Evolutionary conservation across 2,113 vertebrate genomes (phyloP).

Genomic region (Ranitomeya variabilis): DNA sequence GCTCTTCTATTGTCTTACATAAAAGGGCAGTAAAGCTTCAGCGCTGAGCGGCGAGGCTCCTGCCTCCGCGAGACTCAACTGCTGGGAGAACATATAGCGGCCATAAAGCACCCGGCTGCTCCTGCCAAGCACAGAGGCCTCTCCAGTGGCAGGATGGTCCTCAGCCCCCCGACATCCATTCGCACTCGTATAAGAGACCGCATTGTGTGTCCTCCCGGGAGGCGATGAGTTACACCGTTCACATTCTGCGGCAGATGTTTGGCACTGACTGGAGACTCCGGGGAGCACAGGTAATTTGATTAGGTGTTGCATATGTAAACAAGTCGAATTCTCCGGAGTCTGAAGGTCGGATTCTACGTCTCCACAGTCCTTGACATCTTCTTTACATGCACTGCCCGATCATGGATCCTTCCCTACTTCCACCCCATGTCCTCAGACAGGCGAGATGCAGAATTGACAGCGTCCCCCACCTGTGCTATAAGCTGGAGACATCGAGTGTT

Average conservation of each 20-base stretch:
- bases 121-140: background rate
- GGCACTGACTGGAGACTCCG: background rate
- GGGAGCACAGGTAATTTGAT: background rate
- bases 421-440: background rate
- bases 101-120: background rate
- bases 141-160: background rate
- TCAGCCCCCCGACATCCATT: no score
- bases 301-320: background rate
- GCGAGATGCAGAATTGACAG: background rate
- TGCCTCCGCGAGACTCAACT: background rate
- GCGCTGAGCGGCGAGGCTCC: background rate
- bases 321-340: background rate
- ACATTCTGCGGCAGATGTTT: background rate
- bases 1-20: slow-evolving; percentile 36
- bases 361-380: background rate
- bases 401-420: no score
- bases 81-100: background rate
- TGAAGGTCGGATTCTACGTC: background rate
- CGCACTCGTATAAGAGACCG: no score
- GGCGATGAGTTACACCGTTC: background rate
- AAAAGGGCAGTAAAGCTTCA: slow-evolving; percentile 10
- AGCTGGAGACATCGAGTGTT: no score
- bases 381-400: background rate
- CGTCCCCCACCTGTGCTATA: no score
- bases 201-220: no score